These are phyloP conservation scores for Cybosia mesomella DNA, from an alignment of 2,888 invertebrate species.

Conservation along the genomic window DNA sequence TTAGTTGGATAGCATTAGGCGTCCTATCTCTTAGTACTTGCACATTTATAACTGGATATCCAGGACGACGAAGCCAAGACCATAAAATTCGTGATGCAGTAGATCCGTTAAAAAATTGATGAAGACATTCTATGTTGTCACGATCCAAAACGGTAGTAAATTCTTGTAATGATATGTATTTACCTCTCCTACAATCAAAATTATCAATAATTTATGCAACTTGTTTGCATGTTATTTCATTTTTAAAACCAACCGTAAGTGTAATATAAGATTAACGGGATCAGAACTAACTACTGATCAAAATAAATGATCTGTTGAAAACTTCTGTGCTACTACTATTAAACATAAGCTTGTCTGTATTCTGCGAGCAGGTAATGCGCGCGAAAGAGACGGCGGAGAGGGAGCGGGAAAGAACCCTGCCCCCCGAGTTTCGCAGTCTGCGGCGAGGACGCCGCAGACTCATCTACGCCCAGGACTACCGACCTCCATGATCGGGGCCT, in stretches of 20 bases:
- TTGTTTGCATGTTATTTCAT: neutral
- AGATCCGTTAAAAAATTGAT: constrained; percentile 79
- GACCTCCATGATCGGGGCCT: too few relatives aligned
- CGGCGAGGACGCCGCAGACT: too few relatives aligned
- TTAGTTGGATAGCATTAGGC: constrained; percentile 73
- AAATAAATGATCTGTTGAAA: too few relatives aligned
- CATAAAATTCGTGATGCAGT: constrained; percentile 81
- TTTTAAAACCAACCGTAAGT: neutral
- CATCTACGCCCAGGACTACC: too few relatives aligned
- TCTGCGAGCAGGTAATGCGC: too few relatives aligned
- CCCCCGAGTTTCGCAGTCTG: too few relatives aligned
- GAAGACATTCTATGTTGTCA: constrained; percentile 75
- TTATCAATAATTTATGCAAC: neutral
- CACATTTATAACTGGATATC: constrained; percentile 89
- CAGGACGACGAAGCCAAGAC: constrained; percentile 89
- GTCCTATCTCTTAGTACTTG: constrained; percentile 71
- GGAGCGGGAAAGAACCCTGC: too few relatives aligned
- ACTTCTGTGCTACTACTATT: too few relatives aligned
- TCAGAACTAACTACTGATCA: too few relatives aligned
- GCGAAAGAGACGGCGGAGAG: too few relatives aligned
- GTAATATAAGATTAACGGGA: neutral
- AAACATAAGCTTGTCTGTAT: too few relatives aligned
- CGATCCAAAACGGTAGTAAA: constrained; percentile 71
- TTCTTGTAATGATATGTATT: constrained; percentile 71
- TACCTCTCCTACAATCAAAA: constrained; percentile 71